Evolutionary conservation across 1,140 invertebrate genomes (phyloP), one percentile per base, ranked within the genome.

Genomic region (Lordiphosa stackelbergi): DNA sequence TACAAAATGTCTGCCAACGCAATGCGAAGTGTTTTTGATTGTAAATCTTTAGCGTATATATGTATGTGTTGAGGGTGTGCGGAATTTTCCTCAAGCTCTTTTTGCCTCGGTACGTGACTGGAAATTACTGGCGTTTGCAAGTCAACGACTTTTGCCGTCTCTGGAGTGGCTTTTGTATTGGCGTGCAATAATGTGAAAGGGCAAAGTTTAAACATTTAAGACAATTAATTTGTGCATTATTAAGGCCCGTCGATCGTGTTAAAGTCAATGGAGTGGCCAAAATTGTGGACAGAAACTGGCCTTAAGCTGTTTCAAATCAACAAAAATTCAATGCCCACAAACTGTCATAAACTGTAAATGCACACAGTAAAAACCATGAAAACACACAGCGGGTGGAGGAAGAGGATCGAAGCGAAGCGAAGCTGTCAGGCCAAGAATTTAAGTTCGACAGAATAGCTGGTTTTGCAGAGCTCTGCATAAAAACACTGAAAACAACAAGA

Each of bases 261-360:
- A 28, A 24, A 24, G 2, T 24, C 42, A 28, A 22, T 12, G 10
- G 9, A n/a, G 24, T 8, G 9, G 4, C 10, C 13, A 5, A 42
- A 22, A 19, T 19, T 10, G 22, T 24, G 22, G 22, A 24, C 22
- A 24, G 22, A 5, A 24, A 3, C 4, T 22, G 7, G 8, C 13
- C 40, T 10, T 19, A 41, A 13, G 10, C 10, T 42, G 40, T 42
- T 42, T 42, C 10, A 42, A 42, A 19, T 28, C 24, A 11, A 28
- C 19, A 24, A 45, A 28, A 28, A 45, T 28, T 6, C 11, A 45
- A 31, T 28, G 42, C 11, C 28, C 36, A 36, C 38, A 22, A 64
- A 68, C 54, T 64, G 53, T 64, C 49, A 64, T 58, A 64, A 68
- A 58, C 65, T 64, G 43, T 59, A 54, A 64, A 64, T 53, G 42